Evolutionary conservation across 2,113 vertebrate genomes (phyloP).

Genomic region (Tyto alba): DNA sequence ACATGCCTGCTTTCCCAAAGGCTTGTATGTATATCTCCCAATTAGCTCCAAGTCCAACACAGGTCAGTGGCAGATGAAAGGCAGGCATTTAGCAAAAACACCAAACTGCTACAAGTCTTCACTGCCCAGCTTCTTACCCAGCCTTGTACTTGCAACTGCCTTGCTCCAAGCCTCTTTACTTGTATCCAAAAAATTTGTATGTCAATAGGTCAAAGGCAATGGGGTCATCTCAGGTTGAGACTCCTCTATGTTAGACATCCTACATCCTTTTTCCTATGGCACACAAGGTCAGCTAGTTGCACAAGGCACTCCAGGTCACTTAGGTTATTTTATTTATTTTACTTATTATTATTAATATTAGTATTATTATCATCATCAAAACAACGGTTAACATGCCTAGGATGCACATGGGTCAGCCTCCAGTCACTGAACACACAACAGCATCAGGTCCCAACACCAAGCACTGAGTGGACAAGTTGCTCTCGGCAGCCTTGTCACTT

Average conservation of each 20-base stretch:
- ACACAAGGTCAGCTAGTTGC: neutral
- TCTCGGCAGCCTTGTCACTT: neutral
- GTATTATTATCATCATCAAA: neutral
- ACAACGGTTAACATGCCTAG: neutral
- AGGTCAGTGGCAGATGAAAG: slow-evolving; percentile 3
- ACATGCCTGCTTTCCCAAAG: neutral
- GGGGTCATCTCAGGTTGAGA: neutral
- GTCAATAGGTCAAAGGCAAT: neutral
- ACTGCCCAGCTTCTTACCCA: neutral
- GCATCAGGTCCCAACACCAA: neutral
- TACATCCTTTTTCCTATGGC: neutral
- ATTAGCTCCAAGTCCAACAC: neutral
- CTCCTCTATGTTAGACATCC: accelerated
- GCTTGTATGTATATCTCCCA: neutral
- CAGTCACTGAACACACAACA: neutral
- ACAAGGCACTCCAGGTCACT: neutral
- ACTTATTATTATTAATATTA: neutral
- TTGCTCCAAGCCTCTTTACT: neutral
- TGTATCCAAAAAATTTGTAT: neutral
- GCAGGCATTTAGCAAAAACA: neutral
- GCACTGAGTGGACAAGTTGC: neutral
- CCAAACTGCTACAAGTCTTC: neutral
- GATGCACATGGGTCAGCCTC: neutral
- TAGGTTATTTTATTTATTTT: neutral
- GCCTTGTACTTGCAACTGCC: neutral